Base-by-base conservation (phyloP, 2,888 invertebrate species). In the Mesorhabditis spiculigera region DNA sequence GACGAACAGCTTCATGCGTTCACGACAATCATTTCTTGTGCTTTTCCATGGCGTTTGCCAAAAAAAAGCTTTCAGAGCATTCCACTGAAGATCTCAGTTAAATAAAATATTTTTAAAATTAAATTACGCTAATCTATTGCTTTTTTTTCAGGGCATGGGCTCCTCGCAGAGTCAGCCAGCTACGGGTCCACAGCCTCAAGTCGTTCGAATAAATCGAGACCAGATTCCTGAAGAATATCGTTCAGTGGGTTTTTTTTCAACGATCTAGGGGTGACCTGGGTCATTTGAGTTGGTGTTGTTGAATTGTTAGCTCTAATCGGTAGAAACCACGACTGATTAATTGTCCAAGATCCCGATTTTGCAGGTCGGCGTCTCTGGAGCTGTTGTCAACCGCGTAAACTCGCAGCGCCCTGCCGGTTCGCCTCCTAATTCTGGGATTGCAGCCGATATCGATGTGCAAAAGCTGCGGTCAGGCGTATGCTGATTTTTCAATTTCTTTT, bases 161-260 rank as follows among this genome's bases (percentile, higher is more conserved):
- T 50, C 58, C n/a, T 50, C 58, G n/a, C 58, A 50, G n/a, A 50
- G 58, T n/a, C 58, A 50, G n/a, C 58, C 58, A n/a, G 8, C 58
- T n/a, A n/a, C 8, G 58, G 58, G 10, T 13, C 58, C 58, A 50
- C n/a, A 10, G 58, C 78, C 81, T 10, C 71, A 75, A 43, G 78
- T 81, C 4, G 74, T 83, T 6, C 71, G 78, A 58, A 83, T 84
- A 63, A 77, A 81, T 5, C 72, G 81, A 16, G 74, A 67, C 45
- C 82, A 85, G 61, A 71, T 84, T 68, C 84, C 84, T 13, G 84
- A 84, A 68, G 82, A 81, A 28, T 84, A 82, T 74, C 77, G 75
- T 77, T 75, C 28, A 73, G 72, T 61, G 67, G 65, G 62, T n/a
- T 58, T 64, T 50, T 50, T 50, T 50, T 10, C n/a, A 50, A n/a